Base-by-base conservation (phyloP, 2,113 vertebrate species). In the Thymallus thymallus region DNA sequence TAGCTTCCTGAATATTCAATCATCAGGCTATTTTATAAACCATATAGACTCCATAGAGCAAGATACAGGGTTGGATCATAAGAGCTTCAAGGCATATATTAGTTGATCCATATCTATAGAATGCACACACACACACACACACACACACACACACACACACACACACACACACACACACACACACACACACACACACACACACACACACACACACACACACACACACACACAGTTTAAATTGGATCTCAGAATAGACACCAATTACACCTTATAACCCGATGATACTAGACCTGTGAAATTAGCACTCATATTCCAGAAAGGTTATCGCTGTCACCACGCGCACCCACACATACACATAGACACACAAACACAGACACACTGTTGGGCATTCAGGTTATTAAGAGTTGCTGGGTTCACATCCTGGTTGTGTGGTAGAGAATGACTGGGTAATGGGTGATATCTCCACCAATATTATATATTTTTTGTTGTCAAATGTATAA, bases 221-320 rank as follows among this genome's bases (percentile, higher is more conserved):
- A n/a, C 60, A 62, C 23, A 23, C n/a, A 24, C 10, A 62, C 9
- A 26, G 16, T 46, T 26, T 12, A 62, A 22, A 62, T 62, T 23
- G n/a, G n/a, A 23, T 24, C 24, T 22, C 24, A 23, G 60, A 62
- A 62, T 62, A 12, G 5, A 24, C 24, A 12, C 4, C n/a, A 68
- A 65, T 88, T 87, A 85, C 73, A 89, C 51, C 66, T 62, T 75
- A 76, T 83, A 74, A 71, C 80, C 71, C n/a, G 81, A 78, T 87
- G 84, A 88, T 86, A 77, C 81, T 67, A 83, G 82, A 85, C 82
- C 84, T 78, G 81, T 88, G 76, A 85, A 88, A 88, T 88, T 87
- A 90, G 85, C 60, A 74, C 61, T 70, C 24, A 75, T 48, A 26
- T 20, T 69, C 29, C 20, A 48, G 18, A 58, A 48, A 35, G 85